These are phyloP conservation scores for Sturnus vulgaris DNA, from an alignment of 2,113 vertebrate genomes.

Conservation along the genomic window DNA sequence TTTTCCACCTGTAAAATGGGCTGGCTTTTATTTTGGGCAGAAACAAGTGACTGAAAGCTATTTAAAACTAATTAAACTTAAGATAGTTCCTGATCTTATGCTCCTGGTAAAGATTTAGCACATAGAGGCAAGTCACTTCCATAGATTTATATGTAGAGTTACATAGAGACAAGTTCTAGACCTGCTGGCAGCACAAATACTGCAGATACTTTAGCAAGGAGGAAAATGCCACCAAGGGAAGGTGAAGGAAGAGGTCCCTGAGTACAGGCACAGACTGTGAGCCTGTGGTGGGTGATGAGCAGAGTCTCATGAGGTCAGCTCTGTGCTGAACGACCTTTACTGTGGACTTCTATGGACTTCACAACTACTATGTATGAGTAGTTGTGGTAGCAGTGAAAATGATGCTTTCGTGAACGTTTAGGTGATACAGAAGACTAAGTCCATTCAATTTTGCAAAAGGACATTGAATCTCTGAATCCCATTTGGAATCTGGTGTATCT, in stretches of 20 bases:
- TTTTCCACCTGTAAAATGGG: not conserved
- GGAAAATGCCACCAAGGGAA: not conserved
- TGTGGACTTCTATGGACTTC: not conserved
- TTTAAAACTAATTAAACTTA: not conserved
- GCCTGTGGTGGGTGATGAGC: not conserved
- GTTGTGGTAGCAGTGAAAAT: not conserved
- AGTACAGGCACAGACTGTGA: not conserved
- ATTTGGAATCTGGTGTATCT: not conserved
- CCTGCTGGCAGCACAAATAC: not conserved
- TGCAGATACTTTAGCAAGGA: not conserved
- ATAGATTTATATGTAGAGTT: not conserved
- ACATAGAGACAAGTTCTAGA: not conserved
- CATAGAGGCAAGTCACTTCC: not conserved
- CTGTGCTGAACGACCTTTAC: not conserved
- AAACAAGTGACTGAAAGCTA: not conserved
- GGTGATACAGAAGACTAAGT: not conserved
- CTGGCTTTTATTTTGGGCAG: not conserved
- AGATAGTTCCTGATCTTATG: not conserved
- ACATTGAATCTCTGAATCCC: not conserved
- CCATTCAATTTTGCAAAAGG: not conserved
- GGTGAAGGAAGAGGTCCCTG: not conserved
- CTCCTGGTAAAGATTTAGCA: not conserved
- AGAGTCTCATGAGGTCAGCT: not conserved
- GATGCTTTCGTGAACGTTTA: not conserved
- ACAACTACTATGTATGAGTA: not conserved